Conservation (phyloP, 2,888 invertebrate genomes). For the Mesochorus sp. region DNA sequence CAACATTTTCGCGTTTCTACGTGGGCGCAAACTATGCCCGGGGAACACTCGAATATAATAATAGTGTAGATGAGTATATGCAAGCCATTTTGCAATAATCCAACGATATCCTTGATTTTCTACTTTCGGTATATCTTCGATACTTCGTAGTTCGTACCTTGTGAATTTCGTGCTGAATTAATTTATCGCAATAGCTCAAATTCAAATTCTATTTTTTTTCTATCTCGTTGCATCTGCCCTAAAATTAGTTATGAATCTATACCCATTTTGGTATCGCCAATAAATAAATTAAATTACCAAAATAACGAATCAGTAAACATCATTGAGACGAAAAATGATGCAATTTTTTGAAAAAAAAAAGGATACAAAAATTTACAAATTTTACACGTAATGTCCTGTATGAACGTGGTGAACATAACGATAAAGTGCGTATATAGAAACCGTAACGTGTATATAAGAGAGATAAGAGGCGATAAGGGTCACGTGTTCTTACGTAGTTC, state of each 20-base stretch:
- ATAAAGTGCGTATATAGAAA: constrained; percentile 61
- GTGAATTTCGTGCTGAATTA: too few relatives aligned
- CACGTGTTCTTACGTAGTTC: background rate
- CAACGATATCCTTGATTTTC: constrained; percentile 29
- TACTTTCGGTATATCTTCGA: background rate
- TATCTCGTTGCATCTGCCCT: too few relatives aligned
- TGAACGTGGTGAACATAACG: constrained; percentile 18
- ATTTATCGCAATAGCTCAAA: too few relatives aligned
- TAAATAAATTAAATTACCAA: too few relatives aligned
- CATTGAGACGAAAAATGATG: background rate
- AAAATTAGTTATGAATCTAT: too few relatives aligned
- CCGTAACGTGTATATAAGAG: constrained; percentile 40
- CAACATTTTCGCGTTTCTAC: constrained; percentile 57
- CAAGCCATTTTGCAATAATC: constrained; percentile 1
- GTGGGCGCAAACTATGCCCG: constrained; percentile 61
- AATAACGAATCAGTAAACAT: too few relatives aligned
- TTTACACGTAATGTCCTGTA: background rate
- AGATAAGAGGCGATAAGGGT: constrained; percentile 61
- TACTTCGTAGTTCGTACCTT: background rate
- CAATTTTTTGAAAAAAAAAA: background rate
- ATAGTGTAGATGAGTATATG: constrained; percentile 33
- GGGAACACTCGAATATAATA: constrained; percentile 48
- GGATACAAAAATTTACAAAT: background rate
- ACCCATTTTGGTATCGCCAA: too few relatives aligned
- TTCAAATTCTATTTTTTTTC: too few relatives aligned